phyloP scores from a whole-genome alignment of 23 tunicate species.

The Clavelina lepadiformis region DNA sequence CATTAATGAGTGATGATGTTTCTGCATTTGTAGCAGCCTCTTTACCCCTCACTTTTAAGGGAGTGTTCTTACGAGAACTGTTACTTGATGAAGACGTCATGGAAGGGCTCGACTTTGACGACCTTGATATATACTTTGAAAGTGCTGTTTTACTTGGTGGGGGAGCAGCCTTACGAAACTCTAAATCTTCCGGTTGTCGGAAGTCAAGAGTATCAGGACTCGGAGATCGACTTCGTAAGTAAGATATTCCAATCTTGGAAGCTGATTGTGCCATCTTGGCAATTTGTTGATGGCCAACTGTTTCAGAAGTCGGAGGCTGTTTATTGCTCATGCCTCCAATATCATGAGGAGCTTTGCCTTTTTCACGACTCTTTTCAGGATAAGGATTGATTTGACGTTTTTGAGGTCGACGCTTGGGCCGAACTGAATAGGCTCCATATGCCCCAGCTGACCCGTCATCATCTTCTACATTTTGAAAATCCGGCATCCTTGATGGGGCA shows the following conservation, averaged over 20 bases:
- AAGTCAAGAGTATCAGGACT: slow-evolving; percentile 39
- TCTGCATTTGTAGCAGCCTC: slow-evolving; percentile 50
- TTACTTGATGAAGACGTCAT: slow-evolving; percentile 11
- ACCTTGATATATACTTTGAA: slow-evolving; percentile 10
- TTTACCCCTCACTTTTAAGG: slow-evolving; percentile 39
- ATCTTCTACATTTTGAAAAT: slow-evolving; percentile 10
- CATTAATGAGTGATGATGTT: slow-evolving; percentile 56
- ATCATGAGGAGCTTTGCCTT: no score
- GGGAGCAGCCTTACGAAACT: neutral
- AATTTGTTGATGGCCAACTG: neutral
- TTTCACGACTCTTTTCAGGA: neutral
- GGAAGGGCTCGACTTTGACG: slow-evolving; percentile 5
- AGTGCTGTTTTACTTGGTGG: slow-evolving; percentile 1
- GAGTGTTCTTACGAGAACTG: slow-evolving; percentile 38
- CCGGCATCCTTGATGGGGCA: slow-evolving; percentile 34
- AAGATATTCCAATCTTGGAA: neutral
- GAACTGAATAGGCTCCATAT: slow-evolving; percentile 60
- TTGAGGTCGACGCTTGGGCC: slow-evolving; percentile 11
- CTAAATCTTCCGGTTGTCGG: slow-evolving; percentile 8
- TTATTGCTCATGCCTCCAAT: no score
- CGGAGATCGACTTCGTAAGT: neutral
- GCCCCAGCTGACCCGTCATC: slow-evolving; percentile 67
- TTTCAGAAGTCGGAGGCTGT: neutral
- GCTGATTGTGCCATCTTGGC: no score
- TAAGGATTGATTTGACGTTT: neutral